Conservation (phyloP, 2,888 invertebrate species). For the Amphipyra berbera region DNA sequence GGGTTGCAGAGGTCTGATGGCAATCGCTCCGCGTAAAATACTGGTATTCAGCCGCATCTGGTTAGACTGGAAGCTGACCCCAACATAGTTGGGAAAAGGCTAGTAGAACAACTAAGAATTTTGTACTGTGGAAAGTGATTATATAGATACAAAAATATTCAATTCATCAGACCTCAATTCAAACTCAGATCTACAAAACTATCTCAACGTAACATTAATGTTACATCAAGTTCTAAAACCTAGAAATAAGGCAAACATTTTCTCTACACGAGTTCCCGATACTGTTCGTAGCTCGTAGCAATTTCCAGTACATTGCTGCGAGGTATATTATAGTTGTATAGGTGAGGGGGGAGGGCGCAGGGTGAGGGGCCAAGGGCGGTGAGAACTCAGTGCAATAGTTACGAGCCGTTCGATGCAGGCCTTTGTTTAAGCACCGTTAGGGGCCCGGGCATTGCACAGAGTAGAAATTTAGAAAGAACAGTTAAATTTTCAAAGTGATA, state of each 20-base stretch:
- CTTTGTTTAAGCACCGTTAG: slow-evolving; percentile 73
- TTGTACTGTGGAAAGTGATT: no score
- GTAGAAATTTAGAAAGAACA: slow-evolving; percentile 16
- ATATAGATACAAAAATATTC: no score
- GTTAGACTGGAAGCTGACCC: no score
- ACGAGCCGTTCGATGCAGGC: slow-evolving; percentile 73
- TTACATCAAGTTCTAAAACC: background rate
- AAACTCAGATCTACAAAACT: background rate
- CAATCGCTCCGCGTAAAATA: no score
- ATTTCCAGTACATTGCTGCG: slow-evolving; percentile 43
- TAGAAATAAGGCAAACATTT: slow-evolving; percentile 4
- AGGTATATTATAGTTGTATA: slow-evolving; percentile 17
- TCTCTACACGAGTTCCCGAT: slow-evolving; percentile 21
- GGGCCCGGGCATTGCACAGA: slow-evolving; percentile 39
- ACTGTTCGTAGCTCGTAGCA: slow-evolving; percentile 34
- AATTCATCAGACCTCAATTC: no score
- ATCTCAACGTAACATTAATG: background rate
- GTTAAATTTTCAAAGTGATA: slow-evolving; percentile 12
- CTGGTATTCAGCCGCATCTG: no score
- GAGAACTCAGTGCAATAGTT: slow-evolving; percentile 66
- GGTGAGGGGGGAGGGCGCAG: slow-evolving; percentile 32
- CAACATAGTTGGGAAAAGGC: no score
- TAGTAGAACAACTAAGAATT: no score
- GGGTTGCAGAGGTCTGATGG: no score
- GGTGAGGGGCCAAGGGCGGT: slow-evolving; percentile 44